Conservation (phyloP, 2,113 vertebrate species). For the Physeter macrocephalus region DNA sequence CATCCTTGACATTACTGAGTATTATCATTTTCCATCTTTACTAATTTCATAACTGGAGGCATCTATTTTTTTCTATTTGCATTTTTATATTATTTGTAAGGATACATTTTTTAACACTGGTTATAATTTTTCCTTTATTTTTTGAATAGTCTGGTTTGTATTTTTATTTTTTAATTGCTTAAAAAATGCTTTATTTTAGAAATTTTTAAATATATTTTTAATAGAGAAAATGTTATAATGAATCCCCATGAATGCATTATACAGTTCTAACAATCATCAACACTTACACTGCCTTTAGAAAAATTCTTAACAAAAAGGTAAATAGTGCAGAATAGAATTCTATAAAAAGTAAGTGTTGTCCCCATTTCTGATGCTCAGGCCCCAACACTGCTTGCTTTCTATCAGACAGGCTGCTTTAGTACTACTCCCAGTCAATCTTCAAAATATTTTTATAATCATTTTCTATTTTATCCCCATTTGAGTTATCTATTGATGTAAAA, state of each 20-base stretch:
- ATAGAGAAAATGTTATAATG: neutral
- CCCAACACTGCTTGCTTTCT: neutral
- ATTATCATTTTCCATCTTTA: conserved; percentile 10
- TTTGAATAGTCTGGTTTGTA: neutral
- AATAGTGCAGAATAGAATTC: neutral
- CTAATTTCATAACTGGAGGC: neutral
- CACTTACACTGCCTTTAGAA: neutral
- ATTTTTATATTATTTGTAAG: conserved; percentile 20
- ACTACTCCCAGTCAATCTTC: neutral
- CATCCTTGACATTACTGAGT: neutral
- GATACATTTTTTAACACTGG: neutral
- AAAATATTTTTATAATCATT: conserved; percentile 20
- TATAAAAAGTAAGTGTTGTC: neutral
- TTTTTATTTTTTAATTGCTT: neutral
- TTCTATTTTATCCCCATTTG: neutral
- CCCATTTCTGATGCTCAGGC: neutral
- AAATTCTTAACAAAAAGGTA: neutral
- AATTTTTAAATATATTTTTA: neutral
- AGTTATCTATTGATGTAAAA: neutral
- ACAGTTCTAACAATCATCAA: neutral
- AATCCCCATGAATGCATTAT: neutral
- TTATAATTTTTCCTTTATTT: neutral
- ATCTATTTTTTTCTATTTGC: neutral
- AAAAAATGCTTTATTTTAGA: neutral
- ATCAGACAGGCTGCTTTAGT: neutral